Evolutionary conservation across 2,888 invertebrate species (phyloP), one percentile per base, ranked within the genome.

Genomic region (Proisotoma minuta): DNA sequence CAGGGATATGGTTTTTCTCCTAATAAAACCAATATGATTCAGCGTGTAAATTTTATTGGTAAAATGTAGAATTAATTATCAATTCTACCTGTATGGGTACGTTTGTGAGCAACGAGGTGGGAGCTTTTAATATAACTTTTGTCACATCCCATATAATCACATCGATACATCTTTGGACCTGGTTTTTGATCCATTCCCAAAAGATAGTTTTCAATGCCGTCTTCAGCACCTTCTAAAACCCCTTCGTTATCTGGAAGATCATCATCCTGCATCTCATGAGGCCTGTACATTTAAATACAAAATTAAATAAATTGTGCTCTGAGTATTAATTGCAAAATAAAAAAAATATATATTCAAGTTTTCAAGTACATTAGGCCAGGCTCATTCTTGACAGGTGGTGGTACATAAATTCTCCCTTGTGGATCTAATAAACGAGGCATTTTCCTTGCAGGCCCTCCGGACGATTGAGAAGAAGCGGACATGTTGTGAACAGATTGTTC

Each of bases 111-210:
- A 12, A 54, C 53, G 23, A 54, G 53, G n/a, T 54, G 53, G 18
- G 53, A 54, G 20, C 53, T 54, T 54, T 54, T 54, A 34, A 54
- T 54, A 20, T 54, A 54, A 18, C 39, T 34, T 54, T 54, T 54
- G 3, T 15, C 39, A 54, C 53, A 54, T 12, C 53, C 53, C 3
- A 29, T 29, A 39, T 54, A 54, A 39, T 54, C 53, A 54, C 53
- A 54, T 39, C 53, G 28, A 29, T 54, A 54, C 18, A 54, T 15
- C 23, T 54, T 54, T 39, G 53, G 53, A 8, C 28, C 27, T 3
- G 53, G 53, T 54, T 29, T 27, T 39, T 54, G 53, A n/a, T 20
- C 43, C n/a, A n/a, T n/a, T 43, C 18, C 43, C 43, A 43, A 18
- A 15, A 43, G 43, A 43, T 18, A 18, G 20, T 43, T 20, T 43